Evolutionary conservation across 2,797 vertebrate species (phyloP).

Genomic region (Trematomus bernacchii): DNA sequence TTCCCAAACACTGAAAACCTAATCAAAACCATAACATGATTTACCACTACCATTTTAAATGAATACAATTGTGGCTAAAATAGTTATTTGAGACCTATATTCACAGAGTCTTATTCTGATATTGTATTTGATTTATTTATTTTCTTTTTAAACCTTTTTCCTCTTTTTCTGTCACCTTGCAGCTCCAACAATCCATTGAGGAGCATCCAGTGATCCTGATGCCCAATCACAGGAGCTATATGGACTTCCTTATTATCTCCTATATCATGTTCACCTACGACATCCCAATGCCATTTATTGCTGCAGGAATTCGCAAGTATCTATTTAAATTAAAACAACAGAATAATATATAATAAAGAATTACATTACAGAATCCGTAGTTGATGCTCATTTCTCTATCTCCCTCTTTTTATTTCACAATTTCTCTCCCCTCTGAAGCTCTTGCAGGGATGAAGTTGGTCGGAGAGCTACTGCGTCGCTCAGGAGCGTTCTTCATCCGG

Average conservation of each 20-base stretch:
- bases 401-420: neutral
- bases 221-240: conserved; percentile 96
- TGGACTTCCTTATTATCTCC: conserved; percentile 95
- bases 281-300: conserved; percentile 94
- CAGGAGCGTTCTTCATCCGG: conserved; percentile 96
- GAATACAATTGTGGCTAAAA: neutral
- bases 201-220: conserved; percentile 94
- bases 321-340: conserved; percentile 56
- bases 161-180: conserved; percentile 3
- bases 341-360: neutral
- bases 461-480: conserved; percentile 92
- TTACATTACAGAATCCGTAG: too few relatives aligned
- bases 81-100: neutral
- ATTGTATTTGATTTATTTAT: neutral
- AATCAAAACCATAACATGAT: neutral
- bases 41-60: neutral
- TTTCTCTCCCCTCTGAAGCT: conserved; percentile 79
- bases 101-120: neutral
- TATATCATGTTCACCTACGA: conserved; percentile 94
- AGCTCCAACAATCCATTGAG: conserved; percentile 92
- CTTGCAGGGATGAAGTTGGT: conserved; percentile 95
- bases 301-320: conserved; percentile 95
- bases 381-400: neutral
- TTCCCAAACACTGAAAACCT: neutral
- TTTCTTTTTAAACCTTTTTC: too few relatives aligned